Evolutionary conservation across 2,113 vertebrate genomes (phyloP), one percentile per base, ranked within the genome.

Genomic region (Nesogale talazaci): DNA sequence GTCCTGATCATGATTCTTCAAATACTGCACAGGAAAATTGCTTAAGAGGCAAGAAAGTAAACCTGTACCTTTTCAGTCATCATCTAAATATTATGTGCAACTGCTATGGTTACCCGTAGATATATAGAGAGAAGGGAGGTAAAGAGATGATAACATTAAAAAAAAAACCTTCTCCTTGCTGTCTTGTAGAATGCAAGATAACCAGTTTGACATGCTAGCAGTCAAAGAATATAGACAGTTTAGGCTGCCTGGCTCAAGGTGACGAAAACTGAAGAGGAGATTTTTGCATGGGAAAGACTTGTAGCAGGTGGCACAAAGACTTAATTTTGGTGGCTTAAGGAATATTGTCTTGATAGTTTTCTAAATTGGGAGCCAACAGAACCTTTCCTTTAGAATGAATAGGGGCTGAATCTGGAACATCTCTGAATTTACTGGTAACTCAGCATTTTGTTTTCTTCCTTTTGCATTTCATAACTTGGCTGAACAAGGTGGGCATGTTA

Each of bases 1-100:
- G 36, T 27, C 6, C 22, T 90, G 14, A 15, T 59, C 2, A 25
- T 57, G 15, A 15, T 79, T 89, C 20, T 8, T 27, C 23, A 81
- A 81, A 65, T 65, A 59, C 7, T 12, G 0, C 4, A 38, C 15
- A 65, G 8, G 57, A 6, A 88, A 83, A 75, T 70, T 79, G 3
- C 27, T 72, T 70, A 67, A 59, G 52, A 70, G 14, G n/a, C 40
- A 88, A 83, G 69, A 85, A 79, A 80, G 36, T n/a, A 72, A 90
- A 29, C 20, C 11, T 85, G 74, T 29, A 34, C 31, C 0, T 46
- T 19, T 56, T 83, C n/a, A 86, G 15, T 77, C 22, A 86, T 52
- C 79, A 90, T 7, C 6, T 12, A n/a, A 52, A 27, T 77, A 2
- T 56, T 17, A 10, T 42, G 4, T 72, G 11, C 42, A 8, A 16